Percentiles rank a stretch among this genome's conserved stretches.
Conservation (phyloP, 2,797 vertebrate genomes). For the Coregonus suidteri region DNA sequence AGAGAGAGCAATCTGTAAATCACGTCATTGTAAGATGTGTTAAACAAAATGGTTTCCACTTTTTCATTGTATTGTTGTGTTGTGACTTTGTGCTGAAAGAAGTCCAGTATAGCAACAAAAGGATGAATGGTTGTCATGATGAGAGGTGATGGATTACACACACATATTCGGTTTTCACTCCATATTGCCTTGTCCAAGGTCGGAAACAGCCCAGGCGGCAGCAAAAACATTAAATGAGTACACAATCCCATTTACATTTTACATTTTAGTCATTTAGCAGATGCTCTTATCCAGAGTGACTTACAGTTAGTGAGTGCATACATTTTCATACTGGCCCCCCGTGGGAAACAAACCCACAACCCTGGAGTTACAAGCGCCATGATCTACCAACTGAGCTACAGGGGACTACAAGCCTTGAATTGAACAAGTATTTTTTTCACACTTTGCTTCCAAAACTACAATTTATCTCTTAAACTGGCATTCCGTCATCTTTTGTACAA, state of each 20-base stretch:
- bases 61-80: background rate
- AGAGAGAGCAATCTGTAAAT: background rate
- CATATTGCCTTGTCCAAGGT: slow-evolving; percentile 39
- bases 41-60: background rate
- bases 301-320: too few species aligned
- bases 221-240: slow-evolving; percentile 42
- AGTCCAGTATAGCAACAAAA: background rate
- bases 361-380: background rate
- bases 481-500: slow-evolving; percentile 45
- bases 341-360: too few species aligned
- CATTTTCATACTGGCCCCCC: too few species aligned
- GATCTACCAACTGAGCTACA: too few species aligned
- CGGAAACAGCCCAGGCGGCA: slow-evolving; percentile 41
- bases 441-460: slow-evolving; percentile 31
- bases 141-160: slow-evolving; percentile 38
- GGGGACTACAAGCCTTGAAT: background rate
- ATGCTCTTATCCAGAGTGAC: too few species aligned
- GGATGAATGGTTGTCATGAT: slow-evolving; percentile 48
- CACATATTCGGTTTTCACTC: slow-evolving; percentile 22
- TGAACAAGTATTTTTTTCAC: slow-evolving; percentile 22
- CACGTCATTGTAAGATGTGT: background rate
- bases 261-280: too few species aligned
- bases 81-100: slow-evolving; percentile 9
- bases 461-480: slow-evolving; percentile 32
- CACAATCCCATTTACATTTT: slow-evolving; percentile 23